These are phyloP conservation scores for Luidia sarsii DNA, from an alignment of 53 echinoderm and acorn worm genomes.

Conservation along the genomic window DNA sequence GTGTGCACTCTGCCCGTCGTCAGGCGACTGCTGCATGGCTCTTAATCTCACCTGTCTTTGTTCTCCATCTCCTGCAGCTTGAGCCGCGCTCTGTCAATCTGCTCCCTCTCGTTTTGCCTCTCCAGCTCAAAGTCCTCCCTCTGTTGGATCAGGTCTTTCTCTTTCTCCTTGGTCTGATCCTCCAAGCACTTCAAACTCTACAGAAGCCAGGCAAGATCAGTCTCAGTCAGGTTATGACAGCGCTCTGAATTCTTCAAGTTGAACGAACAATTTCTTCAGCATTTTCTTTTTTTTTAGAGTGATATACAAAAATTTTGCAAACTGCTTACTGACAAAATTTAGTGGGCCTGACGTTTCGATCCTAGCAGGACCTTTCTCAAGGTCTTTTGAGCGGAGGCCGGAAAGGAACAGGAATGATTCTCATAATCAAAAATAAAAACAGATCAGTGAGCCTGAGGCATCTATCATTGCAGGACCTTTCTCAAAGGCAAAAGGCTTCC, in stretches of 20 bases:
- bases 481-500: too few relatives aligned
- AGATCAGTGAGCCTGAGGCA: too few relatives aligned
- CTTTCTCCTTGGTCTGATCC: constrained; percentile 67
- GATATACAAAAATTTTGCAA: too few relatives aligned
- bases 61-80: constrained; percentile 81
- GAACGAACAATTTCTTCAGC: background rate
- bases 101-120: constrained; percentile 65
- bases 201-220: background rate
- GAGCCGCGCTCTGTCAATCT: constrained; percentile 71
- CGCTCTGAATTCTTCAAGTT: too few relatives aligned
- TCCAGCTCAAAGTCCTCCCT: constrained; percentile 81
- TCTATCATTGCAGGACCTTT: too few relatives aligned
- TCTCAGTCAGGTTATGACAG: too few relatives aligned
- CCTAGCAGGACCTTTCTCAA: too few relatives aligned
- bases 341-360: too few relatives aligned
- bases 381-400: background rate
- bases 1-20: too few relatives aligned
- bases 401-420: background rate
- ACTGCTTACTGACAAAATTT: too few relatives aligned
- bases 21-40: too few relatives aligned
- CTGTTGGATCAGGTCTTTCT: constrained; percentile 62
- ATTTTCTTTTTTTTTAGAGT: background rate
- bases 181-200: constrained; percentile 47
- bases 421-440: too few relatives aligned
- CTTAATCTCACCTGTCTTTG: constrained; percentile 73